Evolutionary conservation across 1,140 invertebrate species (phyloP), one percentile per base, ranked within the genome.

Genomic region (Trichonephila clavata): DNA sequence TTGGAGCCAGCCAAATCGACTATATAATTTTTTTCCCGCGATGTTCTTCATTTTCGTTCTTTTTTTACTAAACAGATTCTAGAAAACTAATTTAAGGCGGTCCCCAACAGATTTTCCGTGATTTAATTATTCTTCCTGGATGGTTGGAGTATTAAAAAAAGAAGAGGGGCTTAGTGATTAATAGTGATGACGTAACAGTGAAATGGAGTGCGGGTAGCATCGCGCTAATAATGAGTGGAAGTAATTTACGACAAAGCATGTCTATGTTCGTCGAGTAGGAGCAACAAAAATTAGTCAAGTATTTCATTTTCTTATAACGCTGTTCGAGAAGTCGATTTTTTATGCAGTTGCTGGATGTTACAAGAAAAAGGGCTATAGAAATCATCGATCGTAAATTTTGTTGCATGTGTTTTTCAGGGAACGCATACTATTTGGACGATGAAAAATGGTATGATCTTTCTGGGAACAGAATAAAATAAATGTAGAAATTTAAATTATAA

Each of bases 61-160:
- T 59, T 84, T 84, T 84, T 57, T 27, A 59, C n/a, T 59, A 50
- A 60, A 57, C 61, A 63, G 86, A 63, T 87, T 63, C 86, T 87
- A 43, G 59, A 87, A 87, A 87, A 87, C 86, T 87, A 87, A 87
- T 87, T 87, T 87, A 87, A 87, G 59, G 50, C 27, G 86, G 86
- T 63, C 61, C 61, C 86, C 86, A 63, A 61, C 60, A 87, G 60
- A 65, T 87, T 87, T 87, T 63, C 86, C 86, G 86, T 87, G 86
- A 87, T 87, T 87, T 87, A 87, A 87, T 87, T 87, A 87, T 87
- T 77, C 71, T 39, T 77, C 71, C 71, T 77, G 16, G 71, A 39
- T 71, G 68, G 71, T 27, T 32, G 32, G 16, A 77, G 59, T 14
- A 24, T 14, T 13, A 63, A 27, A 77, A 39, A 77, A 71, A 71